phyloP scores from a whole-genome alignment of 2,797 vertebrate genomes.

The Nothura maculosa region DNA sequence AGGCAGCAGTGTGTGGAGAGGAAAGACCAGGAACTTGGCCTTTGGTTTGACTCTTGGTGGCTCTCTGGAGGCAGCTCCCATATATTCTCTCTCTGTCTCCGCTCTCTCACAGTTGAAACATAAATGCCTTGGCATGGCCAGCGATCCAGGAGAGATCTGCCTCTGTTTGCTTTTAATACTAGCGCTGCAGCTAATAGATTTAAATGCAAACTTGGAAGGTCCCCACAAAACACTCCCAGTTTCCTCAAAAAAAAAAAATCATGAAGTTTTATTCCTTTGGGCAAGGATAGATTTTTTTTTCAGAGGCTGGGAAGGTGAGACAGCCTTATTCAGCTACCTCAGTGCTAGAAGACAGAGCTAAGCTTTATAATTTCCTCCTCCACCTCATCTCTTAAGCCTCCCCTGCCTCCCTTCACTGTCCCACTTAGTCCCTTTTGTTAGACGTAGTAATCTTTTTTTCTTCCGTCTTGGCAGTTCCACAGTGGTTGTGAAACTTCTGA shows the following conservation, averaged over 20 bases:
- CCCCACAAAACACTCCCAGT: neutral
- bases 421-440: neutral
- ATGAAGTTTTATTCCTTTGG: slow-evolving; percentile 50
- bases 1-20: neutral
- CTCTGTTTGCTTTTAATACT: neutral
- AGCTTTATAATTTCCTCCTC: neutral
- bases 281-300: neutral
- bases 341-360: neutral
- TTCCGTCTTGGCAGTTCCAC: slow-evolving; percentile 6
- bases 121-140: neutral
- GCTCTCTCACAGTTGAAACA: neutral
- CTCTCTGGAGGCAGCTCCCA: neutral
- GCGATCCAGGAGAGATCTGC: neutral
- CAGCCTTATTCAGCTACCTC: neutral
- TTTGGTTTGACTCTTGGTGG: neutral
- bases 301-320: neutral
- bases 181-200: slow-evolving; percentile 48
- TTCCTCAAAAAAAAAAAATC: slow-evolving; percentile 25
- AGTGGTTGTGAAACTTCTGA: slow-evolving; percentile 16
- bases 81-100: neutral
- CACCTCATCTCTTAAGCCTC: neutral
- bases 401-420: neutral
- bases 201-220: slow-evolving; percentile 50
- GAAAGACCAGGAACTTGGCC: neutral
- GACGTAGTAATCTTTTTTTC: neutral